Evolutionary conservation across 2,888 invertebrate genomes (phyloP).

Genomic region (Hermodice carunculata): DNA sequence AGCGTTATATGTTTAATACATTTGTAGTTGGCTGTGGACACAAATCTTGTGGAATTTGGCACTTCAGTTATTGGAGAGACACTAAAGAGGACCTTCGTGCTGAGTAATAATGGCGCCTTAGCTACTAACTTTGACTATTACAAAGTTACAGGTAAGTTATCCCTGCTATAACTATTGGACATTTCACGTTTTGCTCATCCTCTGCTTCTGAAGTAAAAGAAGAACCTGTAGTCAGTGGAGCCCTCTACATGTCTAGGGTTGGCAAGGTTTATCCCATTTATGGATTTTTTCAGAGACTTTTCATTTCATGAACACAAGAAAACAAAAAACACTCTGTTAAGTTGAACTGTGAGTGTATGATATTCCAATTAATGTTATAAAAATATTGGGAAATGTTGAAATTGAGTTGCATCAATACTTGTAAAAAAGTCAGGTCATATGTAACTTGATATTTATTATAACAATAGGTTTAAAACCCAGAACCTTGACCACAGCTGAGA

Average conservation of each 20-base stretch:
- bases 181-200: background rate
- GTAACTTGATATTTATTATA: no score
- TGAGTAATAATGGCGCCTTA: conserved; percentile 67
- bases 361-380: no score
- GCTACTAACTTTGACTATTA: conserved; percentile 66
- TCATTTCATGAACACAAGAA: no score
- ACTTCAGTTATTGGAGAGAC: conserved; percentile 69
- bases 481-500: conserved; percentile 58
- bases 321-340: no score
- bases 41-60: conserved; percentile 63
- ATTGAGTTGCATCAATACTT: background rate
- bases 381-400: background rate
- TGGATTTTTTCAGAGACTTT: no score
- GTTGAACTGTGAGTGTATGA: no score
- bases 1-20: background rate
- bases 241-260: no score
- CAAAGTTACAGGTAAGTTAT: conserved; percentile 51
- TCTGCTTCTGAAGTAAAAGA: no score
- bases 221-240: no score
- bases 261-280: no score
- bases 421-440: background rate
- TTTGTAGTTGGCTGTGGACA: conserved; percentile 63
- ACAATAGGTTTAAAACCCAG: conserved; percentile 57
- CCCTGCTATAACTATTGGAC: background rate
- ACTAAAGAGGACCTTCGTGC: conserved; percentile 57